Evolutionary conservation across 2,797 vertebrate genomes (phyloP), one percentile per base, ranked within the genome.

Genomic region (Catamblyrhynchus diadema): DNA sequence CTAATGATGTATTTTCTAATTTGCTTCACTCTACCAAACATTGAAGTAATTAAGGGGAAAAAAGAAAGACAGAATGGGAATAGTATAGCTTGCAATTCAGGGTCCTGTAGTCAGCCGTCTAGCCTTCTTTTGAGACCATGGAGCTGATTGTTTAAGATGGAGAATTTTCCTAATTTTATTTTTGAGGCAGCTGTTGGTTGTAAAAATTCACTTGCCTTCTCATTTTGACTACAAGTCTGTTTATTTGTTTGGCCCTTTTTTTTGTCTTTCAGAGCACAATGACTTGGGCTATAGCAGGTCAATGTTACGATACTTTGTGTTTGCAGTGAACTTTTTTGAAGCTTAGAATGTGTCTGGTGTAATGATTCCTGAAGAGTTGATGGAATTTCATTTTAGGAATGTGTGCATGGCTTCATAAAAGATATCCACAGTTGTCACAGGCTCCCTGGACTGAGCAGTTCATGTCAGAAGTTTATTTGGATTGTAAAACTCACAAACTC

Each of bases 291-390:
- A 24, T 24, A 50, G 13, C 70, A 67, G 37, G 47, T 51, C 28
- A 30, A 2, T 35, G 24, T 61, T 53, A 19, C 0, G 10, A 61
- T 7, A 7, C 18, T 53, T 9, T 0, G 0, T 69, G n/a, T 75
- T 83, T 79, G 59, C 42, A 47, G 27, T 57, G 56, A 80, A 60
- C 24, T 25, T 80, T 69, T 54, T 45, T 72, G 64, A 50, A 77
- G 60, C 30, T 87, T 56, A 23, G n/a, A n/a, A 30, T 45, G 35
- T 2, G 1, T 61, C 33, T 87, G 42, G 30, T 72, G 19, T 39
- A 66, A 42, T 44, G 45, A 37, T 86, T 83, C 50, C 73, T 67
- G 74, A 87, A 47, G 16, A 25, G n/a, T 19, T 75, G 47, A 56
- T 89, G 42, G 54, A 39, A 61, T 37, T 61, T 69, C n/a, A 13